Evolutionary conservation across 2,113 vertebrate genomes (phyloP), one percentile per base, ranked within the genome.

Genomic region (Reinhardtius hippoglossoides): DNA sequence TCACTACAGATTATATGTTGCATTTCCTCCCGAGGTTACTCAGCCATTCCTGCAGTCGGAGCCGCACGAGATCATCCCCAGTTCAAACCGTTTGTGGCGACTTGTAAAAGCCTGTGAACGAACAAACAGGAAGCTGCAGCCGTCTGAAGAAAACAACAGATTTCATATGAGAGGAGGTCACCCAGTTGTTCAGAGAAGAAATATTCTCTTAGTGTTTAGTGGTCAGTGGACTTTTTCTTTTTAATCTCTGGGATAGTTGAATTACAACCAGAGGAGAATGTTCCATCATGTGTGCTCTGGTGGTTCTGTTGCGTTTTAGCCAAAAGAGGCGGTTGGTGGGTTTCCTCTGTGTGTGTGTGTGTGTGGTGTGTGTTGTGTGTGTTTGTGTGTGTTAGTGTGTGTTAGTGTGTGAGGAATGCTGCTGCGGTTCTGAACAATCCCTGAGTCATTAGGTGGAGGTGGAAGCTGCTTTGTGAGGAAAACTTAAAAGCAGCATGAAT

Each of bases 101-200:
- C 83, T 86, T 72, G 74, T 80, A 88, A 90, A 89, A 85, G 80
- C 83, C 82, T 63, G 20, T 31, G 59, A 67, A 78, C 73, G 74
- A 87, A 78, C 77, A 76, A 81, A 88, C 87, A 87, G 88, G 82
- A 89, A 87, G 52, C 64, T 63, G 66, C 64, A 57, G 67, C 57
- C 59, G 24, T 6, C 59, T 10, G 50, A 7, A 8, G 31, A 31
- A 31, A 31, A 31, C 42, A 79, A 14, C 35, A 71, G 13, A 66
- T 46, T 46, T 5, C 13, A 54, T 61, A 35, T n/a, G 50, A 37
- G 31, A 63, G 5, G 63, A 71, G 42, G 72, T 46, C n/a, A 24
- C 48, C 4, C 9, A 5, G 52, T 62, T 71, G 24, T 16, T 70
- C 15, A n/a, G 40, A 59, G 21, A 60, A 16, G 20, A 18, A 24